A percentile compares a stretch with the other conserved stretches of the same genome.
phyloP scores from a whole-genome alignment of 2,797 vertebrate genomes.

The Sternotherus odoratus region DNA sequence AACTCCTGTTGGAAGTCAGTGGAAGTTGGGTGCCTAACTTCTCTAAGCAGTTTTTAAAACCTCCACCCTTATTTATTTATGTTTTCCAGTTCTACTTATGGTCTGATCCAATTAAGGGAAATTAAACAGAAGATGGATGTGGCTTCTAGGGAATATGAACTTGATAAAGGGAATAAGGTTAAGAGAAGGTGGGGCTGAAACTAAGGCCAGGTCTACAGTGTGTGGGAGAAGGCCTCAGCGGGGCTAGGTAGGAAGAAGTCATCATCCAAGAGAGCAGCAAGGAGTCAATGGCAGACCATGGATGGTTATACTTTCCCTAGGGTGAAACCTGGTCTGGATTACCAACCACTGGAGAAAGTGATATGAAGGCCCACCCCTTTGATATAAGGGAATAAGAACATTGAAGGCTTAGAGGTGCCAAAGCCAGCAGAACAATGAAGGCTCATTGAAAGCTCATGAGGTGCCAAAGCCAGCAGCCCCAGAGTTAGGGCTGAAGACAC shows the following conservation, averaged over 20 bases:
- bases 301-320: not conserved
- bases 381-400: no score
- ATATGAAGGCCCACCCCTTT: no score
- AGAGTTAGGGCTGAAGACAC: no score
- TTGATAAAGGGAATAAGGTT: not conserved
- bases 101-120: not conserved
- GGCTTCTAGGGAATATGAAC: not conserved
- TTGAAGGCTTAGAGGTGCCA: no score
- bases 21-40: not conserved
- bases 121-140: not conserved
- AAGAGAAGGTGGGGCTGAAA: not conserved
- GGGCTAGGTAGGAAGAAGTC: not conserved
- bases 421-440: no score
- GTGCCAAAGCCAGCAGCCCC: no score
- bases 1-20: not conserved
- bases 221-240: not conserved
- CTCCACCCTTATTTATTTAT: not conserved
- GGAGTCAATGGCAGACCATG: not conserved
- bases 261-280: not conserved
- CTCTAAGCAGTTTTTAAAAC: not conserved
- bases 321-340: not conserved
- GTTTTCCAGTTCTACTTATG: not conserved
- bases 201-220: fast-evolving
- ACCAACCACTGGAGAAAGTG: not conserved
- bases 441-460: no score